Conservation (phyloP, 2,113 vertebrate species). For the Bambusicola thoracicus region DNA sequence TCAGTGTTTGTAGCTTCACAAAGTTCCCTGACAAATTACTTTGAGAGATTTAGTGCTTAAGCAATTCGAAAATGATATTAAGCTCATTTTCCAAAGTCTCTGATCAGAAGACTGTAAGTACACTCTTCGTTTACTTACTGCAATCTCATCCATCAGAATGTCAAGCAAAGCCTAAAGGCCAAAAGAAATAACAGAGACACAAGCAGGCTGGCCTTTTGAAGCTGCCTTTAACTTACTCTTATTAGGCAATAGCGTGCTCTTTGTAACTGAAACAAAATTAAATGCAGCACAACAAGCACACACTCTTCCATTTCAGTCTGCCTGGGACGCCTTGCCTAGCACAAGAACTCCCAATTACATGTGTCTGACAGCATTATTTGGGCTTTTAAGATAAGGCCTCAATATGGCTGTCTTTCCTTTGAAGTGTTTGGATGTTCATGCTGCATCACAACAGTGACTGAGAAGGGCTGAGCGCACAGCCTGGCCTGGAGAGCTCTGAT, state of each 20-base stretch:
- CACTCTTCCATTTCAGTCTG: neutral
- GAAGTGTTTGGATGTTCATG: neutral
- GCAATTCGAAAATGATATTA: neutral
- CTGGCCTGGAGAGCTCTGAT: slow-evolving; percentile 22
- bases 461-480: neutral
- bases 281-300: neutral
- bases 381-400: neutral
- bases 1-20: neutral
- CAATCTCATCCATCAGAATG: neutral
- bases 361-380: neutral
- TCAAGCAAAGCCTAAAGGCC: neutral
- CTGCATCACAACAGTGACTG: neutral
- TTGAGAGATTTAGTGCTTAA: neutral
- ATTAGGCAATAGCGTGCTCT: neutral
- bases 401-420: neutral
- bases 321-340: neutral
- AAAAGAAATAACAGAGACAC: neutral
- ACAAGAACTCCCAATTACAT: neutral
- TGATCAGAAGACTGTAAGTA: neutral
- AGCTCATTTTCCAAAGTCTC: neutral
- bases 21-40: neutral
- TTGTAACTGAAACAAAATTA: neutral
- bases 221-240: neutral
- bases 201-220: neutral
- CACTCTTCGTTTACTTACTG: neutral